phyloP scores from a whole-genome alignment of 2,888 invertebrate species.

The Oligia strigilis region DNA sequence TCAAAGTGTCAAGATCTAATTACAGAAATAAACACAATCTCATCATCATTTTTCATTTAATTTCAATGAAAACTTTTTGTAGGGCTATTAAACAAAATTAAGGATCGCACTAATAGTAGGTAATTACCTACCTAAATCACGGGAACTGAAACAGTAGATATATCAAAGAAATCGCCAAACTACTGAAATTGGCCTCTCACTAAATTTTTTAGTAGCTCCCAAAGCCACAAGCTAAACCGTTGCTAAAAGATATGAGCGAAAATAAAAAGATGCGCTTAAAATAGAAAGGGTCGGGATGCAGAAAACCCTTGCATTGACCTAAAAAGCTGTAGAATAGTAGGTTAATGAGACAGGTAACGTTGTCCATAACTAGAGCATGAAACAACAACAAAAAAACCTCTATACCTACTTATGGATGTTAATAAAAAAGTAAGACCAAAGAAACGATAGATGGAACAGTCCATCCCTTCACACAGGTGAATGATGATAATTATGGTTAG shows the following conservation, averaged over 20 bases:
- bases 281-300: conserved; percentile 66
- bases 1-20: no score
- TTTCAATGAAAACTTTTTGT: background rate
- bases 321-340: conserved; percentile 49
- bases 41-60: background rate
- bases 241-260: conserved; percentile 19
- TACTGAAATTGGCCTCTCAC: no score
- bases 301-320: conserved; percentile 68
- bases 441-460: background rate
- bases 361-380: conserved; percentile 23
- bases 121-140: background rate
- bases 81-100: background rate
- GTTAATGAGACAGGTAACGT: conserved; percentile 33
- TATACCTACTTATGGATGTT: background rate
- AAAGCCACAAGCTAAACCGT: background rate
- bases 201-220: background rate
- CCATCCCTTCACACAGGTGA: background rate
- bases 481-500: background rate
- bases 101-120: background rate
- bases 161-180: no score
- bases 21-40: background rate
- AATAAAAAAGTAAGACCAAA: background rate
- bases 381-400: background rate
- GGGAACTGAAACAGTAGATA: background rate
- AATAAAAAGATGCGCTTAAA: conserved; percentile 55